Base-by-base conservation (phyloP, 2,797 vertebrate genomes). In the Poecilia velifera region DNA sequence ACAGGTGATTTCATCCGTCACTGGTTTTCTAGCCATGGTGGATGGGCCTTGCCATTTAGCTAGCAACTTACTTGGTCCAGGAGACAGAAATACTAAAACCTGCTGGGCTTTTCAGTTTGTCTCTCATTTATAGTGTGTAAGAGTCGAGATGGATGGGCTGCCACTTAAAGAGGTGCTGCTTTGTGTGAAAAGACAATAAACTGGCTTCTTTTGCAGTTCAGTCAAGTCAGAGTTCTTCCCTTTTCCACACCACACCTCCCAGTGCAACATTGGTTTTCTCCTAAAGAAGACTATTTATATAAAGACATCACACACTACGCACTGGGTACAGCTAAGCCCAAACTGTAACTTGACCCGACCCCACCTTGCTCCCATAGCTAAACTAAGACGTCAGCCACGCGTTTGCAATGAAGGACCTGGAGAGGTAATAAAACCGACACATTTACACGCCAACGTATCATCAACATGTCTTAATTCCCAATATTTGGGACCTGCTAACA, bases 381-480 rank as follows among this genome's bases (percentile, higher is more conserved):
- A 64, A 64, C 62, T 12, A 36, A 66, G 7, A 41, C 18, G 28
- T 18, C 70, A 46, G 28, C 47, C 18, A 7, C 25, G 2, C 2
- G 12, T 39, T n/a, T 49, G 18, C 3, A 68, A 1, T n/a, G 59
- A 75, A 59, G 7, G n/a, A 45, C 13, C 39, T 4, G 20, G 3
- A 59, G 43, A 45, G 18, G 53, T 13, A 62, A 76, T 22, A 34
- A 76, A 46, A 64, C 20, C 43, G 13, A 34, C 25, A 59, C 47
- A 70, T 34, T 36, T 7, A 73, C 64, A 12, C 1, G 5, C 20
- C 6, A 25, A 22, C 34, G 3, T 53, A 25, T 2, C 22, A 36
- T 25, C 13, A 53, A 49, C 49, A 76, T 84, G 75, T 53, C 59
- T 45, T 51, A 79, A 46, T 80, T 68, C 36, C 20, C 25, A 68